Percentiles rank a stretch among this genome's conserved stretches.
These are phyloP conservation scores for Phyto melanocephala DNA, from an alignment of 2,888 invertebrate species.

Conservation along the genomic window DNA sequence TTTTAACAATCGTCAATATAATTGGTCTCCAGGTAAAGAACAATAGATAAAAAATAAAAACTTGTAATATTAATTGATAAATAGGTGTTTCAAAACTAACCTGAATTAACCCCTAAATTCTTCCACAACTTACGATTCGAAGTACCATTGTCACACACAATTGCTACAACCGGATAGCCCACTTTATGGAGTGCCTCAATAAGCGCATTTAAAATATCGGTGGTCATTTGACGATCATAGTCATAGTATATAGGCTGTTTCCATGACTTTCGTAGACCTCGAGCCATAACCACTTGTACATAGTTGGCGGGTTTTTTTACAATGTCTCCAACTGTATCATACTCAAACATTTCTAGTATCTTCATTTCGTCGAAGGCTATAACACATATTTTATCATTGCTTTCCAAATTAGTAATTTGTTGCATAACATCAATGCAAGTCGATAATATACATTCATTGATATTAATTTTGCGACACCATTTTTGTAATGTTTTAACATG, in stretches of 20 bases:
- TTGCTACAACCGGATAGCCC: slow-evolving; percentile 8
- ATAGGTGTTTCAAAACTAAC: neutral
- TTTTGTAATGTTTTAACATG: neutral
- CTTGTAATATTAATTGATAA: too few species aligned
- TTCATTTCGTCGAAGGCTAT: neutral
- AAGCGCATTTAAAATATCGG: neutral
- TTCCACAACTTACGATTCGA: slow-evolving; percentile 36
- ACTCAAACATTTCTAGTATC: neutral
- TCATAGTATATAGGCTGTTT: neutral
- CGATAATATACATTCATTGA: neutral
- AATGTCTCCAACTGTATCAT: neutral
- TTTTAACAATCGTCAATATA: too few species aligned
- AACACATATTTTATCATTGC: neutral
- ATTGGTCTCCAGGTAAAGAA: too few species aligned
- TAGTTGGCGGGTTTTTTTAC: neutral
- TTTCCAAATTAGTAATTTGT: neutral
- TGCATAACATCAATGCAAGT: neutral
- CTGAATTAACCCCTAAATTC: slow-evolving; percentile 16
- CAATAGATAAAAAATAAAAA: too few species aligned
- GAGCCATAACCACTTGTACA: neutral
- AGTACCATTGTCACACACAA: slow-evolving; percentile 34
- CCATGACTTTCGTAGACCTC: slow-evolving; percentile 5
- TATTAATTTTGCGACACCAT: neutral
- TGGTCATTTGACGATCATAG: neutral
- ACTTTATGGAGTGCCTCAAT: neutral